These are phyloP conservation scores for Rhinella marina DNA, from an alignment of 2,797 vertebrate genomes.

Conservation along the genomic window DNA sequence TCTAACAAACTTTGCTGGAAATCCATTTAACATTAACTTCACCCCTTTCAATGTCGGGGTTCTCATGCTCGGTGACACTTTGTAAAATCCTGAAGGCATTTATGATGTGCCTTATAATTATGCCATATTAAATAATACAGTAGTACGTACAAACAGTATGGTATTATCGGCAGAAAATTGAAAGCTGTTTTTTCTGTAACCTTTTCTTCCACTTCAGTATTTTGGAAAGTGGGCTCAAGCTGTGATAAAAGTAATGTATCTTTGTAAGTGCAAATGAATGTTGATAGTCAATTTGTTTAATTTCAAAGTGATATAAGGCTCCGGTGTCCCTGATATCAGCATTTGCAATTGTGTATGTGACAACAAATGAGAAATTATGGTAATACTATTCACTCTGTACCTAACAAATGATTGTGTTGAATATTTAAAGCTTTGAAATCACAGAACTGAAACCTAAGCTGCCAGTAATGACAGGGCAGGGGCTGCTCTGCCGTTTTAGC, in stretches of 20 bases:
- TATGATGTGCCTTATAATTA: slow-evolving; percentile 4
- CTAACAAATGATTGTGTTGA: slow-evolving; percentile 58
- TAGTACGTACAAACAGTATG: not conserved
- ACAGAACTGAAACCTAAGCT: slow-evolving; percentile 56
- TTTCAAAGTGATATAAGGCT: slow-evolving; percentile 41
- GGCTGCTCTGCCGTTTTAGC: not conserved
- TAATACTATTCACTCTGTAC: slow-evolving; percentile 56
- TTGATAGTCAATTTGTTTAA: slow-evolving; percentile 59
- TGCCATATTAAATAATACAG: not conserved
- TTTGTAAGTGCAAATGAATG: slow-evolving; percentile 62
- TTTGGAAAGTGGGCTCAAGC: slow-evolving; percentile 53
- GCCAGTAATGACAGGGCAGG: slow-evolving; percentile 52
- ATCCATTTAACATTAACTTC: not conserved
- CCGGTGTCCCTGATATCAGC: slow-evolving; percentile 63
- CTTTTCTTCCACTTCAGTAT: slow-evolving; percentile 7
- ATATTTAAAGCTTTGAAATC: slow-evolving; percentile 62
- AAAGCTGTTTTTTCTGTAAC: slow-evolving; percentile 13
- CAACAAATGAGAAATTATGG: slow-evolving; percentile 40
- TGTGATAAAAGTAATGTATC: slow-evolving; percentile 59
- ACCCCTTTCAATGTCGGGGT: not conserved
- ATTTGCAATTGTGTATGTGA: slow-evolving; percentile 64
- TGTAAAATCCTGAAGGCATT: not conserved
- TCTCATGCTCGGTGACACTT: not conserved
- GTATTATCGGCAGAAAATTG: slow-evolving; percentile 29
- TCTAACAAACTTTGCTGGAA: not conserved